phyloP scores from a whole-genome alignment of 2,888 invertebrate genomes.

The Chironomus tentans region DNA sequence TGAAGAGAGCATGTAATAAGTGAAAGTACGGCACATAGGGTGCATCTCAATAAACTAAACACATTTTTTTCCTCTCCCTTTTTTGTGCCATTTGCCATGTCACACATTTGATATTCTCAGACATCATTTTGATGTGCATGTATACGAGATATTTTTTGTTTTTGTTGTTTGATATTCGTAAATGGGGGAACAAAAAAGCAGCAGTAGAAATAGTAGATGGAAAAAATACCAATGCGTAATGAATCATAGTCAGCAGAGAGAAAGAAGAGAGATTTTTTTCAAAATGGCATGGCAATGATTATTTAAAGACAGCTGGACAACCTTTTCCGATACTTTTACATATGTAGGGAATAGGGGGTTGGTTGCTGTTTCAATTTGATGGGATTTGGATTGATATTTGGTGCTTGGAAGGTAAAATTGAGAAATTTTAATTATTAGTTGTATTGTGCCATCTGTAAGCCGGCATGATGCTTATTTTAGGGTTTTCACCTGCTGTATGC shows the following conservation, averaged over 20 bases:
- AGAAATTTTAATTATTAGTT: too few species aligned
- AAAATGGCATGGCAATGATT: conserved; percentile 23
- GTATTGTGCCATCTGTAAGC: too few species aligned
- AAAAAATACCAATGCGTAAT: background rate
- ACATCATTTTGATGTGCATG: conserved; percentile 10
- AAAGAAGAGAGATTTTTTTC: background rate
- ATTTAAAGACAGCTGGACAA: conserved; percentile 22
- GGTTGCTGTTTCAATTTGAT: too few species aligned
- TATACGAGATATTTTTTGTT: background rate
- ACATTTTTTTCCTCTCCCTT: background rate
- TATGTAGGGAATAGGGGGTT: background rate
- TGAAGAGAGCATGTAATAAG: background rate
- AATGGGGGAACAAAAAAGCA: background rate
- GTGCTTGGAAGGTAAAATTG: too few species aligned
- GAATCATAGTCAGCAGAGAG: conserved; percentile 9
- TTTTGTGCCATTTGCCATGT: background rate
- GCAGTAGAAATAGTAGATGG: too few species aligned
- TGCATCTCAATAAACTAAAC: background rate
- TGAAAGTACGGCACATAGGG: background rate
- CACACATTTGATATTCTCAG: background rate
- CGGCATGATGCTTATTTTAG: too few species aligned
- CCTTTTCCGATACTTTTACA: conserved; percentile 11
- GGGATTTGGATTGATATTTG: too few species aligned
- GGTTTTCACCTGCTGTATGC: too few species aligned
- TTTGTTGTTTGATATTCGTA: background rate